Percentiles rank a stretch among this genome's conserved stretches.
These are phyloP conservation scores for Steinernema feltiae DNA, from an alignment of 1,140 invertebrate genomes.

Conservation along the genomic window DNA sequence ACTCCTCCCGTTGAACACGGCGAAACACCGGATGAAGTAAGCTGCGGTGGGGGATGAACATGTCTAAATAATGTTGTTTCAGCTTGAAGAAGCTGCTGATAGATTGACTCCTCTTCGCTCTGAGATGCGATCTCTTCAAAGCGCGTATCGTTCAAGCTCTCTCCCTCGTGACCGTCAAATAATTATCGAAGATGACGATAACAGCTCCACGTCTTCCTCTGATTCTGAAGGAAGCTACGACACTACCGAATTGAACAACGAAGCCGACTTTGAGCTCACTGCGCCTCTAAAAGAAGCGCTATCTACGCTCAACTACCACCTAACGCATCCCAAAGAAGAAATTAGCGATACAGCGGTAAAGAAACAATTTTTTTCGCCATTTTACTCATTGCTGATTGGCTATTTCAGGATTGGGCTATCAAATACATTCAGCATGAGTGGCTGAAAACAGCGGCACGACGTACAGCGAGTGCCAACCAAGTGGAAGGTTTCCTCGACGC, in stretches of 20 bases:
- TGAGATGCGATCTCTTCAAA: conserved; percentile 19
- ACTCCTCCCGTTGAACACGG: conserved; percentile 25
- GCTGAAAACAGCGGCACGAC: conserved; percentile 51
- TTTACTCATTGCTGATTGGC: conserved; percentile 11
- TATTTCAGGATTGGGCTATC: conserved; percentile 42
- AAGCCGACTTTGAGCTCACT: conserved; percentile 31
- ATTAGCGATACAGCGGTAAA: not conserved
- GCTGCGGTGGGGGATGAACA: not conserved
- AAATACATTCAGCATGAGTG: conserved; percentile 51
- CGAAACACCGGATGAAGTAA: conserved; percentile 35
- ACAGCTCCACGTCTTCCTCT: not conserved
- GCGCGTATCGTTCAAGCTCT: not conserved
- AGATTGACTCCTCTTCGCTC: conserved; percentile 29
- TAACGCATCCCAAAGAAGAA: not conserved
- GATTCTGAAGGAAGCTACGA: conserved; percentile 39
- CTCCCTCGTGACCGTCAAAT: not conserved
- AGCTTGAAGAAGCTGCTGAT: conserved; percentile 34
- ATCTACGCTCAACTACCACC: conserved; percentile 31
- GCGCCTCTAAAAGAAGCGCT: conserved; percentile 33
- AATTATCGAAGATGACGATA: not conserved
- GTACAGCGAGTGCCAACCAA: conserved; percentile 39
- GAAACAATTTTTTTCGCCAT: not conserved
- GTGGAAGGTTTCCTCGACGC: conserved; percentile 52
- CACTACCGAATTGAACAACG: conserved; percentile 28
- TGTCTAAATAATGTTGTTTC: not conserved